These are phyloP conservation scores for Rhinatrema bivittatum DNA, from an alignment of 2,797 vertebrate genomes.

Conservation along the genomic window DNA sequence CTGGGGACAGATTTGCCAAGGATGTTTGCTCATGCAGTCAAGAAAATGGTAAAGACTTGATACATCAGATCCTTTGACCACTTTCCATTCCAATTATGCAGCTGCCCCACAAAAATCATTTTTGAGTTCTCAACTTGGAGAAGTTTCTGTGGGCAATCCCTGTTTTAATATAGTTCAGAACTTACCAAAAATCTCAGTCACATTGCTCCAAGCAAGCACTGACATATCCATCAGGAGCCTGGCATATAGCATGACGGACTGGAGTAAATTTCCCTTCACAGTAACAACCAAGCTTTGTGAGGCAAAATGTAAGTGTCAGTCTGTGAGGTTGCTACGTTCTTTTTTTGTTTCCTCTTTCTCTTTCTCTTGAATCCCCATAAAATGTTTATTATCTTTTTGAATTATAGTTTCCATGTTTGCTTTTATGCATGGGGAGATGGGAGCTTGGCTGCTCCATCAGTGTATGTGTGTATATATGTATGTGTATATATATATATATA, in stretches of 20 bases:
- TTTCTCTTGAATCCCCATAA: not conserved
- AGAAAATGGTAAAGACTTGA: too few relatives aligned
- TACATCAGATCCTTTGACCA: too few relatives aligned
- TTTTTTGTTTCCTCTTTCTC: not conserved
- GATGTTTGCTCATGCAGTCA: too few relatives aligned
- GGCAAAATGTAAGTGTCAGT: not conserved
- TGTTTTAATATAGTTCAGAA: not conserved
- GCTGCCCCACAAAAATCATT: too few relatives aligned
- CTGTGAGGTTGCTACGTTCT: not conserved
- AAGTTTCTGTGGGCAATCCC: too few relatives aligned
- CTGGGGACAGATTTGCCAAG: not conserved
- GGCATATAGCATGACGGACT: conserved; percentile 1
- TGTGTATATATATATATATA: conserved; percentile 23
- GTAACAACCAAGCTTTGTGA: not conserved
- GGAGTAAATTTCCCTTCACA: not conserved
- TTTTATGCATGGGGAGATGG: not conserved
- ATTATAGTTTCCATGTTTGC: not conserved
- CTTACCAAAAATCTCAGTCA: not conserved
- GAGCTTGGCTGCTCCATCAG: not conserved
- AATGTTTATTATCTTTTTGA: conserved; percentile 1
- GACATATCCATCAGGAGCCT: conserved; percentile 5
- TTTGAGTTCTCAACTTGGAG: too few relatives aligned
- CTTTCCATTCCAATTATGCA: too few relatives aligned
- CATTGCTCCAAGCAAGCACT: not conserved
- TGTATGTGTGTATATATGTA: conserved; percentile 4